phyloP scores from a whole-genome alignment of 1,140 invertebrate genomes.

The Hesperophylax magnus region DNA sequence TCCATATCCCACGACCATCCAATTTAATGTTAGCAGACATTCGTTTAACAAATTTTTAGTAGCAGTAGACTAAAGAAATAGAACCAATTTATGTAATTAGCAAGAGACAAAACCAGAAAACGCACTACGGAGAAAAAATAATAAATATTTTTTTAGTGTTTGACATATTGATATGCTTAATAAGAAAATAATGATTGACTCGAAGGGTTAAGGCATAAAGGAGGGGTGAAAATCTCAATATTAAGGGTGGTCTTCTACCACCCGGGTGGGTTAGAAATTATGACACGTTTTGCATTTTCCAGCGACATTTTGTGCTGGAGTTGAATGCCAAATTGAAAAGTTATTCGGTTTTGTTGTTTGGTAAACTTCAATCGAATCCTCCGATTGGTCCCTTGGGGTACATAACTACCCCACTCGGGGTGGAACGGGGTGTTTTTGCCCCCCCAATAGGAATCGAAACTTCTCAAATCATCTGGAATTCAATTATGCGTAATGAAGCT shows the following conservation, averaged over 20 bases:
- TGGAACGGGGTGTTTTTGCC: neutral
- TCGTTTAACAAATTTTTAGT: too few relatives aligned
- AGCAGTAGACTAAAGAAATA: too few relatives aligned
- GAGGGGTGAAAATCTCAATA: neutral
- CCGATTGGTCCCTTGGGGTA: conserved; percentile 24
- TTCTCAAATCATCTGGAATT: conserved; percentile 26
- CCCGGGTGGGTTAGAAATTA: conserved; percentile 10
- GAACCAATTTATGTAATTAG: too few relatives aligned
- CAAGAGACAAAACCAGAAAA: too few relatives aligned
- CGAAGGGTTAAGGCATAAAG: neutral
- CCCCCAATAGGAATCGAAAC: conserved; percentile 17
- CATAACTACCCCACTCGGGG: neutral
- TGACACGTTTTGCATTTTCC: conserved; percentile 42
- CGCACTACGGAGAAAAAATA: too few relatives aligned
- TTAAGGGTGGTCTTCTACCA: neutral
- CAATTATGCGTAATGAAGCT: conserved; percentile 23
- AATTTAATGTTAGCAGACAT: too few relatives aligned
- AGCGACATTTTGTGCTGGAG: conserved; percentile 1
- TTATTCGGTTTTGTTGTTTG: conserved; percentile 30
- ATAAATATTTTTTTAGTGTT: too few relatives aligned
- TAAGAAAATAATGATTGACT: too few relatives aligned
- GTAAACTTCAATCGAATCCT: conserved; percentile 39
- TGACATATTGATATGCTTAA: too few relatives aligned
- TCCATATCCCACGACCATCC: too few relatives aligned
- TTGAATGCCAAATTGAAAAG: conserved; percentile 41